Evolutionary conservation across 2,888 invertebrate species (phyloP).

Genomic region (Drosophila rellima): DNA sequence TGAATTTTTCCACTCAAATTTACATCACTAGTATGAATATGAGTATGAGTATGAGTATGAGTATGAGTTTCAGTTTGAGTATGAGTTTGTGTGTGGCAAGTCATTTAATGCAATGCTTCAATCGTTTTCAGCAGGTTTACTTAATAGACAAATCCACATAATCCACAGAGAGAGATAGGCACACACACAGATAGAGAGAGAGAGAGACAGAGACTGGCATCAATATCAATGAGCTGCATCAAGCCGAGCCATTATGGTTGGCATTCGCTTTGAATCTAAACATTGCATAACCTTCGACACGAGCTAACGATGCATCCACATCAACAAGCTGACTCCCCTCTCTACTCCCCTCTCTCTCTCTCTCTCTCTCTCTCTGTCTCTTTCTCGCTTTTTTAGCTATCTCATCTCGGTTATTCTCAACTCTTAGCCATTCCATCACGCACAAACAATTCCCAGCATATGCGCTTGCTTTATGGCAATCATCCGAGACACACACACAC

Average conservation of each 20-base stretch:
- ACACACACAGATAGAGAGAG: background rate
- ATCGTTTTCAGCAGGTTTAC: constrained; percentile 19
- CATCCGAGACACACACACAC: constrained; percentile 36
- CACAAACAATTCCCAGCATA: constrained; percentile 57
- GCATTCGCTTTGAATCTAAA: constrained; percentile 40
- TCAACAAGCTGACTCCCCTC: constrained; percentile 12
- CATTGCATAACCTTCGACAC: constrained; percentile 44
- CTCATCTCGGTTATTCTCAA: constrained; percentile 11
- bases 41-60: no score
- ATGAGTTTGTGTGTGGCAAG: background rate
- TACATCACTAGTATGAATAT: no score
- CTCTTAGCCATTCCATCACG: constrained; percentile 49
- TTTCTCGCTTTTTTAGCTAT: background rate
- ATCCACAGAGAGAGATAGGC: no score
- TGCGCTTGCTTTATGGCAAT: constrained; percentile 74
- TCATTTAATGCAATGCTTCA: constrained; percentile 10
- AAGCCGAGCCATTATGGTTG: constrained; percentile 33
- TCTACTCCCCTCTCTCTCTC: background rate
- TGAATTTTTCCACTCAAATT: no score
- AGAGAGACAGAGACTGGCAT: constrained; percentile 7
- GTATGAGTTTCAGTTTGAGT: background rate
- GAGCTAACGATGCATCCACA: constrained; percentile 39
- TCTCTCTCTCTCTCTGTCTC: background rate
- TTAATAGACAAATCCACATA: constrained; percentile 37
- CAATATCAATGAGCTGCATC: constrained; percentile 46